These are phyloP conservation scores for Chaetoderma sp. DNA, from an alignment of 2,888 invertebrate genomes.

Conservation along the genomic window DNA sequence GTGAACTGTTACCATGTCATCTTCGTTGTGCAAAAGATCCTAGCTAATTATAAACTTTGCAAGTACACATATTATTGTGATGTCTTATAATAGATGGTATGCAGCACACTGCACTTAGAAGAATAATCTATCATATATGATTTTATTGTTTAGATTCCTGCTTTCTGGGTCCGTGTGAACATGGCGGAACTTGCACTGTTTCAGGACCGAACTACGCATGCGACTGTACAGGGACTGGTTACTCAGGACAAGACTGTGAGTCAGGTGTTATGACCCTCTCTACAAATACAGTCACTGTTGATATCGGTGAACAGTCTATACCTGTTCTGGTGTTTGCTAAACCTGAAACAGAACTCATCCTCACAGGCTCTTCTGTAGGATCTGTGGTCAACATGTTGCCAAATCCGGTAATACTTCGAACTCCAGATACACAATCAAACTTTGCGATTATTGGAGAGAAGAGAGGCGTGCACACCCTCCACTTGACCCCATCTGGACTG, in stretches of 20 bases:
- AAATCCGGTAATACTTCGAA: background rate
- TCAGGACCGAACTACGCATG: background rate
- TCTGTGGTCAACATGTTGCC: background rate
- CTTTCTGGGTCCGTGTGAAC: background rate
- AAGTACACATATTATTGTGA: too few species aligned
- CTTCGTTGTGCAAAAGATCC: too few species aligned
- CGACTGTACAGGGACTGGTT: background rate
- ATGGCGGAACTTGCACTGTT: background rate
- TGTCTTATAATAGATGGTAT: too few species aligned
- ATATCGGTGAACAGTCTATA: background rate
- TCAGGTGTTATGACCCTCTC: background rate
- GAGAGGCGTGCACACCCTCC: background rate
- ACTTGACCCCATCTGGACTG: background rate
- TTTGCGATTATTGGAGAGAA: background rate
- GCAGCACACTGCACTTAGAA: too few species aligned
- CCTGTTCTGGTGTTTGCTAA: background rate
- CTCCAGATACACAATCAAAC: background rate
- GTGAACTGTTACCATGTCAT: too few species aligned
- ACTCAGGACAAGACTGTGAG: conserved; percentile 1
- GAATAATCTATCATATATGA: too few species aligned
- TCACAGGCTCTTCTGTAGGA: background rate
- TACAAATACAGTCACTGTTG: background rate
- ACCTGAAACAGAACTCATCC: background rate
- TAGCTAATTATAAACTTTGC: too few species aligned
- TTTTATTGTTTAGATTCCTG: background rate